phyloP scores from a whole-genome alignment of 2,888 invertebrate species.

The Mesodorylaimus sp. region DNA sequence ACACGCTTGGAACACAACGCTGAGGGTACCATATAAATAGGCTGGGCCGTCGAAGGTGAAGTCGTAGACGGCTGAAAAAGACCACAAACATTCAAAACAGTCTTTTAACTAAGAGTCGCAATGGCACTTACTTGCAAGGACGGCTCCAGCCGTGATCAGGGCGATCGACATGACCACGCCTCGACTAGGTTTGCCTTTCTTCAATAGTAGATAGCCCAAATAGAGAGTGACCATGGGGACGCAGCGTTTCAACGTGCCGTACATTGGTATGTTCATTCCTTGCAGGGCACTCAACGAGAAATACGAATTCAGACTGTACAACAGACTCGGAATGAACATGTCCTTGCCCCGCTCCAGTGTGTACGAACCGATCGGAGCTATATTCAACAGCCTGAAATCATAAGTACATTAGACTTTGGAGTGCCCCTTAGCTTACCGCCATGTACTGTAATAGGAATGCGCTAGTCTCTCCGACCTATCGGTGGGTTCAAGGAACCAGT shows the following conservation, averaged over 20 bases:
- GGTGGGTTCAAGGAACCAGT: too few relatives aligned
- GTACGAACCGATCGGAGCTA: slow-evolving; percentile 30
- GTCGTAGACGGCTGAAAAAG: slow-evolving; percentile 21
- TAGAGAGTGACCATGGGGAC: slow-evolving; percentile 34
- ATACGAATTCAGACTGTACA: slow-evolving; percentile 36
- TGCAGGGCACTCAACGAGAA: slow-evolving; percentile 37
- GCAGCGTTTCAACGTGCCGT: slow-evolving; percentile 38
- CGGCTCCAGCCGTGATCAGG: slow-evolving; percentile 32
- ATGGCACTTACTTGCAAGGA: slow-evolving; percentile 31
- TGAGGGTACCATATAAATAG: slow-evolving; percentile 19
- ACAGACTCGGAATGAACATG: slow-evolving; percentile 35
- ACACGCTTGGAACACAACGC: slow-evolving; percentile 15
- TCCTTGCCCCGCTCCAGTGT: slow-evolving; percentile 31
- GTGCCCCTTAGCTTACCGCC: neutral
- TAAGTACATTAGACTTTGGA: neutral
- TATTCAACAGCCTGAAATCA: slow-evolving; percentile 18
- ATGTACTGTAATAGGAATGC: neutral
- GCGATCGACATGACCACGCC: slow-evolving; percentile 27
- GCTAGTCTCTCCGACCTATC: too few relatives aligned
- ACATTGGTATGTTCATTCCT: slow-evolving; percentile 40
- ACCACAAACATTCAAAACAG: neutral
- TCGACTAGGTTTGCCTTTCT: slow-evolving; percentile 27
- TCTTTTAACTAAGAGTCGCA: neutral
- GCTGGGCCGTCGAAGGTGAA: slow-evolving; percentile 21
- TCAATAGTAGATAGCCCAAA: slow-evolving; percentile 30